A percentile compares a stretch with the other conserved stretches of the same genome.
Evolutionary conservation across 2,888 invertebrate genomes (phyloP).

Genomic region (Acanthococcus lagerstroemiae): DNA sequence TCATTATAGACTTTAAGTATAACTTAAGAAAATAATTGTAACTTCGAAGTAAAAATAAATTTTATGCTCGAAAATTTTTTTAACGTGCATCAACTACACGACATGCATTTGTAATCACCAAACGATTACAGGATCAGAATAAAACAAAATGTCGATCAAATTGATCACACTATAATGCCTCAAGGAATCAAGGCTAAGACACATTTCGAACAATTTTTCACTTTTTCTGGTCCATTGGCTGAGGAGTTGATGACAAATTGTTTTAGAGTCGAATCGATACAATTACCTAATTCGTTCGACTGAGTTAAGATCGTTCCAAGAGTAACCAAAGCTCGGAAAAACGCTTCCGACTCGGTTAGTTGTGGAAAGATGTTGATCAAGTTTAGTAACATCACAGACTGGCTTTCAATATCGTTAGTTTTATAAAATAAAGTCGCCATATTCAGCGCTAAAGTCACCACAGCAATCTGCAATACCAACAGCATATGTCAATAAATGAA

Average conservation of each 20-base stretch:
- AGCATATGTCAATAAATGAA: no score
- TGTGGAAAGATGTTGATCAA: slow-evolving; percentile 47
- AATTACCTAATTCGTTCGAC: slow-evolving; percentile 12
- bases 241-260: neutral
- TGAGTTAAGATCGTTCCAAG: slow-evolving; percentile 52
- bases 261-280: slow-evolving; percentile 7
- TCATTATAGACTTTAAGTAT: no score
- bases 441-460: slow-evolving; percentile 39
- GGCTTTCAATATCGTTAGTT: slow-evolving; percentile 28
- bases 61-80: no score
- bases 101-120: no score
- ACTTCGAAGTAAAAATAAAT: no score
- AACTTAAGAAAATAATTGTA: no score
- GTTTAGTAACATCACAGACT: slow-evolving; percentile 24
- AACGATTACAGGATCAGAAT: neutral
- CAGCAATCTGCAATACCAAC: slow-evolving; percentile 53
- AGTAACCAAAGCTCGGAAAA: slow-evolving; percentile 64
- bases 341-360: slow-evolving; percentile 59
- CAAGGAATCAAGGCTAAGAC: slow-evolving; percentile 12
- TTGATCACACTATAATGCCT: neutral
- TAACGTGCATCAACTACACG: no score
- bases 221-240: neutral
- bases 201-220: slow-evolving; percentile 10
- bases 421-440: slow-evolving; percentile 31
- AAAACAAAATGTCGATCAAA: neutral